Evolutionary conservation across 2,888 invertebrate genomes (phyloP), one percentile per base, ranked within the genome.

Genomic region (Coelinius sp.): DNA sequence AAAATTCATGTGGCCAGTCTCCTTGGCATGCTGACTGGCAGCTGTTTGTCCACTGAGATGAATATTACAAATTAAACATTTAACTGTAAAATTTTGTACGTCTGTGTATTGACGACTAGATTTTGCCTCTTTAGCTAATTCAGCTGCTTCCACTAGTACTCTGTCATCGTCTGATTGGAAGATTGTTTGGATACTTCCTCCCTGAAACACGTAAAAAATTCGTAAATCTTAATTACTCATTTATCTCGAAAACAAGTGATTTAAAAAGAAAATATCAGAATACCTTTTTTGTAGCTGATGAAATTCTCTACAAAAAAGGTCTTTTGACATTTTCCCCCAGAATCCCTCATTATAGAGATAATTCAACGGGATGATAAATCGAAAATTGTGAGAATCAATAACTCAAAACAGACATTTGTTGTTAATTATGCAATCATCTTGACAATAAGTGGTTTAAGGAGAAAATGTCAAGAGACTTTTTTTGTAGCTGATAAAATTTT

Each of bases 51-150:
- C 97, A 46, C 91, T 93, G 0, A 98, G 88, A 79, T 92, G 89
- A 31, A 91, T 89, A 80, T 94, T 91, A 84, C 98, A 98, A n/a
- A 93, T 90, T 83, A 93, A 89, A 87, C 98, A 98, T 77, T 93
- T 93, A 12, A 98, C 88, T 0, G 94, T 93, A 82, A 97, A 97
- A 83, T 94, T 95, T 83, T 94, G 92, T 4, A 97, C 91, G 88
- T 98, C 97, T 0, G 97, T 98, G 86, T 93, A 98, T 88, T 97
- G 97, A 74, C 95, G 90, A 75, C 95, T 94, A 0, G 94, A 93
- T 86, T 96, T 95, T 0, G 97, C 97, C 89, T 97, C 97, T 68
- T 91, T 90, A 0, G 96, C 97, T 63, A 98, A 85, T 81, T 95
- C 94, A 79, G 94, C 92, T 0, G 97, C 98, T 88, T 96, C 94